These are phyloP conservation scores for Crotophaga sulcirostris DNA, from an alignment of 2,113 vertebrate species.

Conservation along the genomic window DNA sequence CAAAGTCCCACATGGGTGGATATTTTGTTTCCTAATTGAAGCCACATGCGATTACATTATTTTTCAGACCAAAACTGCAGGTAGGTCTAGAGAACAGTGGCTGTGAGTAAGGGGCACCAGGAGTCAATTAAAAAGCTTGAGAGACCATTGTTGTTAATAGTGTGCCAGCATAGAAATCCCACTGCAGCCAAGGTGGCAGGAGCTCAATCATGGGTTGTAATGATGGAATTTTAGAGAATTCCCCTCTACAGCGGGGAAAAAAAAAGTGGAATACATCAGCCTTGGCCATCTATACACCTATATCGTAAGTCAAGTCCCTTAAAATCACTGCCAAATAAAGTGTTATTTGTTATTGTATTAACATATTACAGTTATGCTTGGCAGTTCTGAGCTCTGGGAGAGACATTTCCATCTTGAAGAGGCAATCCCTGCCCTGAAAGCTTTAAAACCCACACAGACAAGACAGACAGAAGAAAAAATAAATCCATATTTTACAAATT, in stretches of 20 bases:
- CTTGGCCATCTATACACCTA: background rate
- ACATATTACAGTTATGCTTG: background rate
- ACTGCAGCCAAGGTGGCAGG: background rate
- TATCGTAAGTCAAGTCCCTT: background rate
- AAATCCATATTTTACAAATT: background rate
- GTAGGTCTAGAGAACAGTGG: background rate
- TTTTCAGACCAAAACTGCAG: conserved; percentile 64
- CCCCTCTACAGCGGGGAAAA: background rate
- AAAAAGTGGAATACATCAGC: background rate
- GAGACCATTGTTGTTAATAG: conserved; percentile 40
- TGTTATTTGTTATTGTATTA: background rate
- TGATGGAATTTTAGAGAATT: background rate
- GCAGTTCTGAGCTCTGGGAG: background rate
- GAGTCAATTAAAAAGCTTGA: conserved; percentile 34
- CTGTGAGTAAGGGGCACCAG: conserved; percentile 5
- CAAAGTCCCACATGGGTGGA: background rate
- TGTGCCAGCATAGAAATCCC: background rate
- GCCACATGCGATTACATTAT: conserved; percentile 5
- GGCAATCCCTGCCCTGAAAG: background rate
- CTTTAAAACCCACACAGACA: background rate
- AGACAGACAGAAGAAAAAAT: background rate
- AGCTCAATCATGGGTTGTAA: background rate
- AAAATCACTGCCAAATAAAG: background rate
- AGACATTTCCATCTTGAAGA: background rate
- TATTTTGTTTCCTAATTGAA: background rate